Evolutionary conservation across 64 coral and sea anemone species (phyloP).

Genomic region (Stylophora pistillata): DNA sequence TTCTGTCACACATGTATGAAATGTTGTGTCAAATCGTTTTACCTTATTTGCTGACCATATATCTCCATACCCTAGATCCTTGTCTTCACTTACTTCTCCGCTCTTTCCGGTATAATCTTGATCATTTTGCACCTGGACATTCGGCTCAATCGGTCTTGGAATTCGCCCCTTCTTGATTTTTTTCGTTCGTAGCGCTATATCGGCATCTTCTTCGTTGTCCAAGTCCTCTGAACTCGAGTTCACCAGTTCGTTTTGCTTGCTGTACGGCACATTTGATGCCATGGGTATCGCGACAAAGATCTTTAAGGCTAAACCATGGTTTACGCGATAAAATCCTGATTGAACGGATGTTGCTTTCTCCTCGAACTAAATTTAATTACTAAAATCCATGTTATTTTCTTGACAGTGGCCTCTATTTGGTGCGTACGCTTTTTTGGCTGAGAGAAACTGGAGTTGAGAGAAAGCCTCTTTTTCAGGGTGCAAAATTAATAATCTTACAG

Average conservation of each 20-base stretch:
- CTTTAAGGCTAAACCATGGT: not conserved
- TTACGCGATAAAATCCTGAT: not conserved
- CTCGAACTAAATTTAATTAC: not conserved
- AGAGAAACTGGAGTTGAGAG: not conserved
- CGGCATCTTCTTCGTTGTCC: not conserved
- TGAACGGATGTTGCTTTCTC: not conserved
- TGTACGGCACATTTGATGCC: not conserved
- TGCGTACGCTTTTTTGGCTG: not conserved
- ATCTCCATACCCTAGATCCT: slow-evolving; percentile 59
- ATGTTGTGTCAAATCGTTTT: not conserved
- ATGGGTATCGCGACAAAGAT: not conserved
- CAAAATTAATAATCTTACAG: not conserved
- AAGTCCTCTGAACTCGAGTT: slow-evolving; percentile 16
- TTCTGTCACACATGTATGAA: too few species aligned
- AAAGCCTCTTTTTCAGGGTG: not conserved
- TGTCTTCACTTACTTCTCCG: slow-evolving; percentile 54
- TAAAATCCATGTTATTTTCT: not conserved
- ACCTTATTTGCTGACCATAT: slow-evolving; percentile 49
- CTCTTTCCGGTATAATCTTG: slow-evolving; percentile 1
- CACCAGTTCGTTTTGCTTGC: slow-evolving; percentile 18
- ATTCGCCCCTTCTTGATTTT: not conserved
- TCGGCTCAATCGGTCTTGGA: slow-evolving; percentile 16
- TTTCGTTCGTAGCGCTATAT: slow-evolving; percentile 31
- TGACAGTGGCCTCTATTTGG: slow-evolving; percentile 14
- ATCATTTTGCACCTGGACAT: slow-evolving; percentile 13